A percentile compares a stretch with the other conserved stretches of the same genome.
Conservation (phyloP, 1,140 invertebrate species). For the Parapsyche elsis region DNA sequence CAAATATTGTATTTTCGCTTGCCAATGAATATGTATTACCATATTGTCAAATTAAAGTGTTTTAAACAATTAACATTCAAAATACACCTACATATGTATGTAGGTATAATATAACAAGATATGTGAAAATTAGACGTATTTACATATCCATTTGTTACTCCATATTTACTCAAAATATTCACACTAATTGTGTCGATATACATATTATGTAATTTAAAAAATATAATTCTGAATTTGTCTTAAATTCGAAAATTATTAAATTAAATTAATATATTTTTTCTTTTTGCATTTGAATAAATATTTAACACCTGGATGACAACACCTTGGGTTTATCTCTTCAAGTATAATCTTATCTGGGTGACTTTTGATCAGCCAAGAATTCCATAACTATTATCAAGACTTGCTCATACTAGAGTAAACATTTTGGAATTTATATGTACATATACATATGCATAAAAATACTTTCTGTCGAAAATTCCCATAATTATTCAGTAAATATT, state of each 20-base stretch:
- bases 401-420: constrained; percentile 6
- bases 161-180: too few relatives aligned
- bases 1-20: neutral
- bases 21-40: neutral
- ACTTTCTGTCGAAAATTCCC: too few relatives aligned
- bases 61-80: neutral
- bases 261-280: neutral
- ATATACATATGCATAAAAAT: neutral
- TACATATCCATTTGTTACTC: too few relatives aligned
- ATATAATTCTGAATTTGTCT: too few relatives aligned
- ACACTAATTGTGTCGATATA: too few relatives aligned
- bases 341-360: neutral
- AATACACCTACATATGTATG: neutral
- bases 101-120: too few relatives aligned
- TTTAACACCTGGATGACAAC: neutral
- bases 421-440: neutral
- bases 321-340: constrained; percentile 11
- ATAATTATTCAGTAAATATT: too few relatives aligned
- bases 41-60: neutral
- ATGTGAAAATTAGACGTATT: too few relatives aligned
- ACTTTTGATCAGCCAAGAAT: constrained; percentile 5
- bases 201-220: too few relatives aligned
- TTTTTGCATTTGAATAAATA: neutral
- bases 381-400: constrained; percentile 6
- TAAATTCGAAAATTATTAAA: too few relatives aligned